phyloP scores from a whole-genome alignment of 2,888 invertebrate genomes.

The Cheilosia soror region DNA sequence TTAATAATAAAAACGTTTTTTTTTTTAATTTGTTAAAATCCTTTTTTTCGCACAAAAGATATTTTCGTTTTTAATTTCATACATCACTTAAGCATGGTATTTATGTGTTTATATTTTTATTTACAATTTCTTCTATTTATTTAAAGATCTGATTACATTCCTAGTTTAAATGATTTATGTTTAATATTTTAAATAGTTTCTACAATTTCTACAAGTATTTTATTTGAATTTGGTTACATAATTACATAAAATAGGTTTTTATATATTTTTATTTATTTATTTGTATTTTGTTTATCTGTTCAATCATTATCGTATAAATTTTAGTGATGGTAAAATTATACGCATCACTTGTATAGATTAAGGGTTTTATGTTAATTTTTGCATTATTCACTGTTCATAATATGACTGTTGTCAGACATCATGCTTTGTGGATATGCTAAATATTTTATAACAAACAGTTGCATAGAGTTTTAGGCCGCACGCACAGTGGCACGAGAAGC shows the following conservation, averaged over 20 bases:
- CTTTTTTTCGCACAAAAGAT: constrained; percentile 25
- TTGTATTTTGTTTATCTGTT: constrained; percentile 4
- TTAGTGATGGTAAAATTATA: too few species aligned
- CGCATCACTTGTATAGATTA: too few species aligned
- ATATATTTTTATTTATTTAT: constrained; percentile 10
- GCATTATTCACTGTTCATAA: too few species aligned
- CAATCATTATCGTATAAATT: background rate
- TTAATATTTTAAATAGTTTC: constrained; percentile 2
- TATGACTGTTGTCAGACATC: too few species aligned
- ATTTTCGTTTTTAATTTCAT: constrained; percentile 15
- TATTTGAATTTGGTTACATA: constrained; percentile 34
- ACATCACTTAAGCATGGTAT: constrained; percentile 52
- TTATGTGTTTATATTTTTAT: constrained; percentile 16
- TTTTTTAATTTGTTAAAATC: constrained; percentile 22
- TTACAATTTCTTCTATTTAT: constrained; percentile 23
- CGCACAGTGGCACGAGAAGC: too few species aligned
- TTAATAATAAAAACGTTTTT: constrained; percentile 19
- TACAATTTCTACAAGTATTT: constrained; percentile 52
- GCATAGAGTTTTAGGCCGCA: too few species aligned
- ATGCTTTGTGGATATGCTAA: too few species aligned
- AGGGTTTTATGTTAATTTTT: too few species aligned
- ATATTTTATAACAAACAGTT: too few species aligned
- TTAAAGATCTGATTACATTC: constrained; percentile 71
- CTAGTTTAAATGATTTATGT: constrained; percentile 37
- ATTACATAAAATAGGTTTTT: constrained; percentile 16